Evolutionary conservation across 1,140 invertebrate genomes (phyloP).

Genomic region (Drosophila sulfurigaster): DNA sequence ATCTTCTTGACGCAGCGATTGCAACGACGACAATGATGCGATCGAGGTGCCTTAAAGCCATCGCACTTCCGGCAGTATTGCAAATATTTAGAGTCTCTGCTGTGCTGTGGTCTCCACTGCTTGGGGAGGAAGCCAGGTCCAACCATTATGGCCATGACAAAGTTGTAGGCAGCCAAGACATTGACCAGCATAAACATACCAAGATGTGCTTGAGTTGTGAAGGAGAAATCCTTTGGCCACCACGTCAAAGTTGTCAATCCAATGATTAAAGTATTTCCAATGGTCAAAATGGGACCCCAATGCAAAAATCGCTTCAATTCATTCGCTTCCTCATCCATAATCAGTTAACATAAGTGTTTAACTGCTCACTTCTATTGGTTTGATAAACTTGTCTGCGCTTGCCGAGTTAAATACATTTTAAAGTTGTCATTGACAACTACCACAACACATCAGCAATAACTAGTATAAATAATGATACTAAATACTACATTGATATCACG

Average conservation of each 20-base stretch:
- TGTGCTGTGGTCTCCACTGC: conserved; percentile 28
- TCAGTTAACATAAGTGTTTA: background rate
- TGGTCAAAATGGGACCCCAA: conserved; percentile 47
- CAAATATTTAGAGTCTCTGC: conserved; percentile 85
- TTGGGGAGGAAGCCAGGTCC: conserved; percentile 53
- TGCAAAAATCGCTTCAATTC: conserved; percentile 47
- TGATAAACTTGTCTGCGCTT: background rate
- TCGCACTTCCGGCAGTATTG: conserved; percentile 95
- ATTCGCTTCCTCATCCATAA: conserved; percentile 3
- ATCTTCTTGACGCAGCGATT: conserved; percentile 96
- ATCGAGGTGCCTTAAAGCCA: conserved; percentile 96
- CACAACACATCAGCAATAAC: background rate
- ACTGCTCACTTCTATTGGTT: background rate
- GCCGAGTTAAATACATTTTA: background rate
- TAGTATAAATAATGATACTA: conserved; percentile 54
- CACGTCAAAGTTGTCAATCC: conserved; percentile 44
- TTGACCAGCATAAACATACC: conserved; percentile 31
- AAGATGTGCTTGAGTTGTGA: conserved; percentile 11
- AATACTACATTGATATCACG: conserved; percentile 32
- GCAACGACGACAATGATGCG: conserved; percentile 99
- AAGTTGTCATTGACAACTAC: conserved; percentile 1
- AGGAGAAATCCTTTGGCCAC: conserved; percentile 25
- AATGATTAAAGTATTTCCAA: conserved; percentile 12
- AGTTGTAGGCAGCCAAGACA: conserved; percentile 34
- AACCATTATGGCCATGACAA: conserved; percentile 27